Evolutionary conservation across 2,888 invertebrate genomes (phyloP), one percentile per base, ranked within the genome.

Genomic region (Acleris cristana): DNA sequence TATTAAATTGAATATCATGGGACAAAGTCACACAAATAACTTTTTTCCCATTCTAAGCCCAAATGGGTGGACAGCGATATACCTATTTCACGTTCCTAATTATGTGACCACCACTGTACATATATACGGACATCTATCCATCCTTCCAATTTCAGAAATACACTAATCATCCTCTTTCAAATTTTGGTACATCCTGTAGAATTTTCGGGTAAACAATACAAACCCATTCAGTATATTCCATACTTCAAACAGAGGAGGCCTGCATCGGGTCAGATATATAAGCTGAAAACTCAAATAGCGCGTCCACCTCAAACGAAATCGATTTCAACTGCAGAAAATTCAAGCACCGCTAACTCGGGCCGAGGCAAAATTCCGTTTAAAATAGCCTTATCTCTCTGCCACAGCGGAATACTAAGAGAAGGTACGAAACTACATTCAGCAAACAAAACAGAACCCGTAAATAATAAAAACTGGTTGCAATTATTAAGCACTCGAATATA

Each of bases 331-430:
- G 54, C 59, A 40, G 59, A 65, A 59, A 59, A 59, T 45, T 64
- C 64, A 52, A 30, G 45, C 48, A 40, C 34, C 18, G 34, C 48
- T 54, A 54, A 59, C 23, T 48, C 18, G 30, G 48, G 18, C 26
- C 18, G 40, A 76, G 73, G 67, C 75, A 73, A 79, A 74, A 75
- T 76, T 78, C 76, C 76, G 74, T 75, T 70, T 67, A 69, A 73
- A 82, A 82, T 80, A 76, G 70, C 76, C 74, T 83, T 82, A 83
- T 79, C 82, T 77, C 70, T 74, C 72, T 74, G 78, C 77, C 76
- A 72, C 76, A 76, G 77, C 76, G 75, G 76, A 80, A 76, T 76
- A 79, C 75, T 77, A 77, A 74, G 10, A 74, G 78, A 73, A 69
- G 75, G 79, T 26, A 23, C n/a, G 45, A 30, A 8, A 19, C 4